phyloP scores from a whole-genome alignment of 2,113 vertebrate species.

The Phalacrocorax carbo region DNA sequence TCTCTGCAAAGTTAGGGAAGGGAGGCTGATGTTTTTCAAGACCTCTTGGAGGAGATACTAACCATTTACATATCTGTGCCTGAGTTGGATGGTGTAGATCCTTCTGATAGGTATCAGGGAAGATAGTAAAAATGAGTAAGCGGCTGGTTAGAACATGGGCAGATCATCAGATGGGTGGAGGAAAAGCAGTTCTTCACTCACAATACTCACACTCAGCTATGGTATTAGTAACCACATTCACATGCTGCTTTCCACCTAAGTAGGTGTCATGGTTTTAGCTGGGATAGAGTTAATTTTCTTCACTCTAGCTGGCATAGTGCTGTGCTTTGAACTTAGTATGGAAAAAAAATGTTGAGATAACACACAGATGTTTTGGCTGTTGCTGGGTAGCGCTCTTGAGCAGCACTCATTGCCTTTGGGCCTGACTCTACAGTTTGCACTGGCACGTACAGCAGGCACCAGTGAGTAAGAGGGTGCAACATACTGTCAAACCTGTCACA shows the following conservation, averaged over 20 bases:
- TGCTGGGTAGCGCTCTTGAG: not conserved
- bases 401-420: not conserved
- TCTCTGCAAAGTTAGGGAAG: not conserved
- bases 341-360: no score
- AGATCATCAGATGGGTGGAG: not conserved
- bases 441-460: not conserved
- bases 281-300: no score
- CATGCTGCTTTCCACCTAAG: not conserved
- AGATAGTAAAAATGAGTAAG: not conserved
- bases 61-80: not conserved
- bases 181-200: not conserved
- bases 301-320: no score
- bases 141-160: not conserved
- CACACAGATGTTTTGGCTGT: no score
- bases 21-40: not conserved
- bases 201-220: not conserved
- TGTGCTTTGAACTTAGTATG: no score
- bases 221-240: not conserved
- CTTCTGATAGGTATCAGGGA: not conserved
- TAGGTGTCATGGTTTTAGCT: not conserved
- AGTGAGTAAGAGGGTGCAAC: not conserved
- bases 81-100: not conserved
- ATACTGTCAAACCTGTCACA: not conserved
- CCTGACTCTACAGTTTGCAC: not conserved
- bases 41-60: not conserved